Evolutionary conservation across 92 coral and sea anemone species (phyloP), one percentile per base, ranked within the genome.

Genomic region (Palythoa caribaeorum): DNA sequence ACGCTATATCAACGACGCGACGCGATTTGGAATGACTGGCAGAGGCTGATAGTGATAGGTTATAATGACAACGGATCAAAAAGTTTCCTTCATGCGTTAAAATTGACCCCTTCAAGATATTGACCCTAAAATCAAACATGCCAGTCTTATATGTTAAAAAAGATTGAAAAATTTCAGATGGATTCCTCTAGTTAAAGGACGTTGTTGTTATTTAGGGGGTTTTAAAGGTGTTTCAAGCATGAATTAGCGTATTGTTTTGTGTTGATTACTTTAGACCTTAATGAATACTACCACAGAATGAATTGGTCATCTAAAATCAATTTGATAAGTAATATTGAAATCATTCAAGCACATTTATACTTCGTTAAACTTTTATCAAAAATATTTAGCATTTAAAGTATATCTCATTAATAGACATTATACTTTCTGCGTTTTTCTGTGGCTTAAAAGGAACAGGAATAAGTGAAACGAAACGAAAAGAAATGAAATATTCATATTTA

Each of bases 111-210:
- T 37, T 15, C 21, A 71, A 36, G 19, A 28, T 71, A 71, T 71
- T 71, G 75, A 71, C 75, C 38, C 37, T 48, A 36, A 71, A 71
- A 40, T 71, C 75, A 71, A 71, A 35, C 75, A 71, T 71, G 75
- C n/a, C 75, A 71, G 17, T 35, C 48, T 71, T 38, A 10, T 36
- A 37, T 16, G n/a, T 9, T 8, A 36, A 40, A 40, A 35, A 71
- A 71, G 48, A 71, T 1, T 37, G 17, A 71, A 7, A 10, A 35
- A 35, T 11, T 68, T 44, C 50, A 3, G 50, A 2, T 44, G 5
- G 75, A 9, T 28, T 37, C 44, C 75, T 8, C 19, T 66, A 1
- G 35, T 7, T 3, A 68, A 28, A 68, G 74, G 38, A 69, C 28
- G 8, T 16, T 69, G 73, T 69, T 71, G 75, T 16, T 38, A 12